Evolutionary conservation across 2,113 vertebrate species (phyloP), one percentile per base, ranked within the genome.

Genomic region (Lanius collurio): DNA sequence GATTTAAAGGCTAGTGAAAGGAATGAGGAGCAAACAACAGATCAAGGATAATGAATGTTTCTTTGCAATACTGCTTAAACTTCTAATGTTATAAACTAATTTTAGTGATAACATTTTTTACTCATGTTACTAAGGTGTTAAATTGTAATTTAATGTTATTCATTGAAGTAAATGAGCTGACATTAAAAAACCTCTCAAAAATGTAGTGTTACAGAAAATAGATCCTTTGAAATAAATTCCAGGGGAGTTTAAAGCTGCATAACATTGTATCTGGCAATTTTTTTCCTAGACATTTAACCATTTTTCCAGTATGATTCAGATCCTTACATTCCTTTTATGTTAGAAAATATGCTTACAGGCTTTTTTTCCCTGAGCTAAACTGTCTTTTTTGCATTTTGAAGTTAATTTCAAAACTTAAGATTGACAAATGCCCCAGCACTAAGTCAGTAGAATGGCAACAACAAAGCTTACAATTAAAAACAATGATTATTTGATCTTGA

Each of bases 141-240:
- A 91, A 92, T 31, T 68, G 31, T 46, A 93, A 83, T 68, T 92
- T 71, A 83, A 80, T 63, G 28, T 86, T 94, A 90, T 94, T 95
- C 96, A 95, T 15, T 89, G 74, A 94, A 88, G 56, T 53, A 14
- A 86, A 73, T 93, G 80, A 95, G 35, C 83, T 88, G 89, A 39
- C 94, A 93, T 84, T 75, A 92, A 96, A 64, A 67, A 65, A 50
- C 7, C 7, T 55, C 21, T 76, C 77, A 65, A 56, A 91, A 78
- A 93, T 95, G 94, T 94, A 96, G 88, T 71, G 39, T 60, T 76
- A n/a, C 75, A 82, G 39, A 91, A 92, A 95, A 92, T 74, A 18
- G 71, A 95, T 94, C 55, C 75, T 97, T 95, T 96, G 93, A 97
- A 98, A 96, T 96, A 95, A 91, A 97, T 92, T 97, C 94, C 90